Evolutionary conservation across 2,113 vertebrate genomes (phyloP).

Genomic region (Edolisoma coerulescens): DNA sequence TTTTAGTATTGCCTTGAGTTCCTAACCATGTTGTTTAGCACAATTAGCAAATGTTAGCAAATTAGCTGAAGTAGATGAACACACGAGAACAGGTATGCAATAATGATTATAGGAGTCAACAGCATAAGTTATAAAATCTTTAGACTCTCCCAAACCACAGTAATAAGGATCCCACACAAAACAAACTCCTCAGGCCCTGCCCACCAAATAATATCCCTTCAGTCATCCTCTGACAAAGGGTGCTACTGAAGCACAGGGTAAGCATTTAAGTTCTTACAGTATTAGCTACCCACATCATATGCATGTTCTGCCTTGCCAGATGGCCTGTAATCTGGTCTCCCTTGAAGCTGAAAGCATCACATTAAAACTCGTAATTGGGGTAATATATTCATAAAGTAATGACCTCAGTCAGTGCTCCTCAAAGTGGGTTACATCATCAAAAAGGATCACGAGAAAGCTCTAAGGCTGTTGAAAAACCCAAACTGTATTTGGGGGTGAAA

Average conservation of each 20-base stretch:
- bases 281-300: conserved; percentile 24
- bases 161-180: background rate
- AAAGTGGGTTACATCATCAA: background rate
- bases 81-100: background rate
- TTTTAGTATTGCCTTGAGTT: background rate
- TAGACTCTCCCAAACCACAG: background rate
- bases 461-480: background rate
- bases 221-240: background rate
- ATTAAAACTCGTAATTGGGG: conserved; percentile 25
- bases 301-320: conserved; percentile 18
- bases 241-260: background rate
- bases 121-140: background rate
- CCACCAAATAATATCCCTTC: background rate
- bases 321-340: conserved; percentile 44
- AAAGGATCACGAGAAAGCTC: background rate
- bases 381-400: conserved; percentile 30
- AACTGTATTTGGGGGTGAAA: background rate
- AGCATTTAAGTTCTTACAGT: background rate
- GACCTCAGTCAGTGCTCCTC: conserved; percentile 4
- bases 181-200: background rate
- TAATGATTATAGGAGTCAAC: background rate
- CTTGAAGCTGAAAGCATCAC: conserved; percentile 39
- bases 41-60: background rate
- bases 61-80: background rate
- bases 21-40: background rate